These are phyloP conservation scores for Drosophila prolongata DNA, from an alignment of 2,888 invertebrate species.

Conservation along the genomic window DNA sequence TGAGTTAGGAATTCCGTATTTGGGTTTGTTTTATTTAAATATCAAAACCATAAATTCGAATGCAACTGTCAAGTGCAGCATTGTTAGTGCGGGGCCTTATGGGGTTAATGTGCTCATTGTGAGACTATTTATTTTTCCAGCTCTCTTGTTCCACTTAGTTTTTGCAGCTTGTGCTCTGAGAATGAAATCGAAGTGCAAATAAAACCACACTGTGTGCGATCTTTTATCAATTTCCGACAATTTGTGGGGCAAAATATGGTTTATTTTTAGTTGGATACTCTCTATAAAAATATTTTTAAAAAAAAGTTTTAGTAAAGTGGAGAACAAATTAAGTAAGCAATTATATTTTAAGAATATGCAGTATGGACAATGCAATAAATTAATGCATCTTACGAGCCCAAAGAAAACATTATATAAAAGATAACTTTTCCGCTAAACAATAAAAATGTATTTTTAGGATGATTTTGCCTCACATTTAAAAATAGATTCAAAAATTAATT, in stretches of 20 bases:
- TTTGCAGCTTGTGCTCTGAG: slow-evolving; percentile 47
- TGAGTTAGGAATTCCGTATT: slow-evolving; percentile 48
- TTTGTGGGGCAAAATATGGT: too few species aligned
- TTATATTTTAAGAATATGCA: too few species aligned
- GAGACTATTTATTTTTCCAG: slow-evolving; percentile 57
- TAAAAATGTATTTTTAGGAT: background rate
- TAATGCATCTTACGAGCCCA: too few species aligned
- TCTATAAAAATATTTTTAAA: background rate
- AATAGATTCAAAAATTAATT: background rate
- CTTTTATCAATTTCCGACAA: slow-evolving; percentile 15
- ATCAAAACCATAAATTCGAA: slow-evolving; percentile 63
- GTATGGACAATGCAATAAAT: too few species aligned
- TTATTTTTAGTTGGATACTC: background rate
- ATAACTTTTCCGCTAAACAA: too few species aligned
- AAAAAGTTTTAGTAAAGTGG: background rate
- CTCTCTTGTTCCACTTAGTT: slow-evolving; percentile 17
- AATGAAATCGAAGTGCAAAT: slow-evolving; percentile 48
- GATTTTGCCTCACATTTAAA: background rate
- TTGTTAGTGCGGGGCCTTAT: slow-evolving; percentile 49
- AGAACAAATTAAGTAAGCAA: too few species aligned
- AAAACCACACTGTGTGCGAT: background rate
- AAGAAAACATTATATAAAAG: too few species aligned
- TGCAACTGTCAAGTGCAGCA: slow-evolving; percentile 71
- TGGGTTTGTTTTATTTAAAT: slow-evolving; percentile 66
- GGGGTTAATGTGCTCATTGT: slow-evolving; percentile 73